These are phyloP conservation scores for Lipophrys pholis DNA, from an alignment of 2,113 vertebrate species.

Conservation along the genomic window DNA sequence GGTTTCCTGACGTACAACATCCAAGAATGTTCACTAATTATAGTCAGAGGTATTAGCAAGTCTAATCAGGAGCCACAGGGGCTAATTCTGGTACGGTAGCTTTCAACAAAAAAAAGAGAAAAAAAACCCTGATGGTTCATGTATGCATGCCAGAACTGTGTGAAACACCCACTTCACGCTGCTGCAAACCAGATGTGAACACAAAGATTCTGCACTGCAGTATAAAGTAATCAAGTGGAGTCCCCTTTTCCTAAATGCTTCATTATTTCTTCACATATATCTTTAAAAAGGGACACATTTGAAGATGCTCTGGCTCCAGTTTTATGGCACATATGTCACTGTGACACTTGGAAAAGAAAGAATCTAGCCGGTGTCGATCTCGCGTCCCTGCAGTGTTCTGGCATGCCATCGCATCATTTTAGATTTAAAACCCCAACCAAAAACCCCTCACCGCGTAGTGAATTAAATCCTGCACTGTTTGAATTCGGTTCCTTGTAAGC, in stretches of 20 bases:
- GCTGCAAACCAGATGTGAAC: constrained; percentile 52
- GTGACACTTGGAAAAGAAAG: constrained; percentile 1
- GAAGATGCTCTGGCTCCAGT: constrained; percentile 1
- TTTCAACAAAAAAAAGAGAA: constrained; percentile 54
- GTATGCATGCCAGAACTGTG: constrained; percentile 73
- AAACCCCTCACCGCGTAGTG: constrained; percentile 11
- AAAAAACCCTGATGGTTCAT: constrained; percentile 57
- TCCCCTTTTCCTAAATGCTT: constrained; percentile 3
- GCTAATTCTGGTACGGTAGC: constrained; percentile 65
- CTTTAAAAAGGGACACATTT: constrained; percentile 25
- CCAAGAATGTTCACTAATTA: constrained; percentile 78
- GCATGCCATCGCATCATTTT: constrained; percentile 29
- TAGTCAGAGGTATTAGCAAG: constrained; percentile 72
- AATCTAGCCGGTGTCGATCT: constrained; percentile 12
- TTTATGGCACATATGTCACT: constrained; percentile 8
- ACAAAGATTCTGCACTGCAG: constrained; percentile 41
- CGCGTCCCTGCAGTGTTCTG: background rate
- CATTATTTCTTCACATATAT: background rate
- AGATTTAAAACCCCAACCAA: constrained; percentile 23
- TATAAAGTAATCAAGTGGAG: constrained; percentile 18
- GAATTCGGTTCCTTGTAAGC: constrained; percentile 39
- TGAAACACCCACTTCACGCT: constrained; percentile 42
- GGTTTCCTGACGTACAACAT: constrained; percentile 77
- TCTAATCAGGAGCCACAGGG: constrained; percentile 78
- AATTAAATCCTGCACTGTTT: constrained; percentile 38